Evolutionary conservation across 2,113 vertebrate genomes (phyloP), one percentile per base, ranked within the genome.

Genomic region (Junco hyemalis): DNA sequence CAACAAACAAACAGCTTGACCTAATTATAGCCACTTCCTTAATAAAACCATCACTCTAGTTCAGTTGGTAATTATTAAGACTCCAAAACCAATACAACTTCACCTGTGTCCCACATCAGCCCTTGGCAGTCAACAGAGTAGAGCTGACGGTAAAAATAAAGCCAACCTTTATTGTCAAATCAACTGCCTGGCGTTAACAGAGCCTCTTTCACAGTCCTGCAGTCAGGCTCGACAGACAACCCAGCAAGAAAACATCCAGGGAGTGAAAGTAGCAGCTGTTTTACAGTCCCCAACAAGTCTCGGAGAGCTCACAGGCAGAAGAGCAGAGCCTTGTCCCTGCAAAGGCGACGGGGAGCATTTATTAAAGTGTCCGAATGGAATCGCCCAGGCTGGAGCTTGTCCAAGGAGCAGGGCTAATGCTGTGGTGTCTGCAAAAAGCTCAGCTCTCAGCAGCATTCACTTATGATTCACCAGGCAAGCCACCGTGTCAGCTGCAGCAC

Each of bases 191-290:
- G 90, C 2, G 0, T 48, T 53, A 93, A 81, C 88, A 95, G 79
- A 94, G 56, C 47, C 53, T 78, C 92, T 83, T 84, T 95, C 94
- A 95, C 60, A 79, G 60, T 14, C 72, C 59, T 33, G 42, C 64
- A 28, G 69, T 31, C 51, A 40, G 54, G 50, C 65, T 88, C 12
- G n/a, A 69, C 56, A 78, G 44, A 87, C 56, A 84, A 69, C 51
- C 54, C 92, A 92, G 81, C 71, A 65, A 71, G 60, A 85, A 93
- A 93, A 86, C 82, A 94, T 85, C n/a, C 48, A 6, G 35, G 35
- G 87, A 93, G n/a, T 88, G 91, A 96, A 95, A 83, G 87, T 0
- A 79, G 89, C 97, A 96, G 95, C 95, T 96, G 96, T 86, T 90
- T 35, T 51, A 61, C 68, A 93, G 89, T 38, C 66, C 54, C 77